Base-by-base conservation (phyloP, 1,140 invertebrate species). In the Eumaeus atala region DNA sequence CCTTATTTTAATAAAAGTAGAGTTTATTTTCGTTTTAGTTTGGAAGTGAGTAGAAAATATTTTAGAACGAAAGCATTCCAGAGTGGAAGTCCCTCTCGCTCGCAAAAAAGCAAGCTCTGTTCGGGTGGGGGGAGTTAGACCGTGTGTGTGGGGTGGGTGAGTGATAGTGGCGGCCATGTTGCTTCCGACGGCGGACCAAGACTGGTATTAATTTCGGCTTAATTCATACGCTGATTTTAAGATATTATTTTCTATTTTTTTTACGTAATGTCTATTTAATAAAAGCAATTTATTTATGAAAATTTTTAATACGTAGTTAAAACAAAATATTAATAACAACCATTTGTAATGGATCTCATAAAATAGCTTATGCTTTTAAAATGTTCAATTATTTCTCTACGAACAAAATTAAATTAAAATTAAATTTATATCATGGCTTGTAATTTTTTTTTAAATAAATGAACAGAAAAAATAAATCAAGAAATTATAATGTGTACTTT, bases 131-230 rank as follows among this genome's bases (percentile, higher is more conserved):
- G 67, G 61, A 62, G 38, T 76, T 73, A 76, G 72, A 75, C 64
- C 57, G 53, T 63, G 58, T 67, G 66, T 65, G 65, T 64, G 66
- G 54, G 58, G 61, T 21, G 66, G 66, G 67, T 61, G 64, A 59
- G 38, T 55, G 63, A 66, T 66, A 72, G 67, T 64, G 67, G 75
- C 74, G 59, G 80, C 80, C 78, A 82, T 84, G 68, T 73, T 84
- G 72, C 61, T 64, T 51, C 77, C 77, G 74, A 72, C 80, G 82
- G 72, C 78, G 59, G 67, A 63, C 74, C 66, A 86, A 86, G 83
- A 83, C 77, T 79, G 70, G 73, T 83, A 84, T 81, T 86, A 81
- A 86, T 84, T 86, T 84, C 70, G 76, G 75, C 76, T 77, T 83
- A 81, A 84, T 77, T 83, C 70, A 67, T 67, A 62, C 73, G 71